Evolutionary conservation across 2,888 invertebrate species (phyloP), one percentile per base, ranked within the genome.

Genomic region (Ctenicera cuprea): DNA sequence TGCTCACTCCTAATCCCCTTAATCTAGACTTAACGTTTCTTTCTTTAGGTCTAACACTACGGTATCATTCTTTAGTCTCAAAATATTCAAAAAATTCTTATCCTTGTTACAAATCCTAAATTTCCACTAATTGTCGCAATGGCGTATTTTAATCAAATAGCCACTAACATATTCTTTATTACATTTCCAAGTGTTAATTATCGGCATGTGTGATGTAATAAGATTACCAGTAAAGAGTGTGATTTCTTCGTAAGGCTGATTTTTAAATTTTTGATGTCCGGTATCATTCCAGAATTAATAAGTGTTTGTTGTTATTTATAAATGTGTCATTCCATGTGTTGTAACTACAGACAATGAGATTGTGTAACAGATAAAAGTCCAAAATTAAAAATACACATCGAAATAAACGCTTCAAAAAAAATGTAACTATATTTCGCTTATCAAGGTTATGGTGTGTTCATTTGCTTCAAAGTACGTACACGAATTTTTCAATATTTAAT

Each of bases 181-280:
- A 8, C 14, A 43, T 43, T 16, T 43, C 5, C 14, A 43, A n/a
- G 41, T 41, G 41, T 48, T 48, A 48, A 16, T 7, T 45, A 45
- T 41, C 18, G 48, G 48, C 20, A 48, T 48, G 48, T 18, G 16
- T 48, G 50, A 50, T 54, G 54, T 30, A 9, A 54, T 54, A 30
- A 54, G n/a, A 63, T 41, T 41, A 63, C 70, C 54, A 70, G 57
- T 66, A 88, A 90, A 61, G 90, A 90, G 75, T 77, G 79, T 80
- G 80, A 80, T 79, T 75, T 76, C 74, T 71, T 73, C 73, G 71
- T 76, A 80, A 80, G 80, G 80, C 80, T 80, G 80, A 80, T 79
- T 79, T 79, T 80, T 76, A 14, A 33, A 33, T 33, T 79, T 79
- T 80, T 77, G 33, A 71, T 70, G 63, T 70, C 69, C 73, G 54